These are phyloP conservation scores for Salvator merianae DNA, from an alignment of 2,113 vertebrate genomes.

Conservation along the genomic window DNA sequence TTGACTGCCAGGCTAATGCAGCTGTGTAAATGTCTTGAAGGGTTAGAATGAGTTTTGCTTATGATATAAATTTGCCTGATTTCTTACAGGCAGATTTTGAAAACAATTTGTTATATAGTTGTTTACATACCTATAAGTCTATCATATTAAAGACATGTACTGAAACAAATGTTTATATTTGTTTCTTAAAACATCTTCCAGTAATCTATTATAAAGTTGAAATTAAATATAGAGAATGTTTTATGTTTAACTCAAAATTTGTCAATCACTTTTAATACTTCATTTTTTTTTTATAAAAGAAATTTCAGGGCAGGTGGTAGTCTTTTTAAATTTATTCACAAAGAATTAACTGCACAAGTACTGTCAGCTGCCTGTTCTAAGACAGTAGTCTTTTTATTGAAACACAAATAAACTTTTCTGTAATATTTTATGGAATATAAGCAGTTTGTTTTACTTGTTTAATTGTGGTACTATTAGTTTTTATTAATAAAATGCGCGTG, in stretches of 20 bases:
- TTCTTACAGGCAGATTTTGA: constrained; percentile 87
- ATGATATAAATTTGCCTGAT: constrained; percentile 83
- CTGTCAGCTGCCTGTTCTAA: constrained; percentile 80
- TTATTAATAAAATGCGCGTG: constrained; percentile 87
- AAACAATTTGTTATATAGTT: constrained; percentile 89
- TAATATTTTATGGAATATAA: constrained; percentile 87
- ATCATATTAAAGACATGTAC: constrained; percentile 91
- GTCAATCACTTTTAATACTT: constrained; percentile 86
- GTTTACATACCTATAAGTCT: constrained; percentile 94
- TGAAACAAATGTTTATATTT: constrained; percentile 86
- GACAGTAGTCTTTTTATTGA: constrained; percentile 83
- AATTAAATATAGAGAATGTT: constrained; percentile 99
- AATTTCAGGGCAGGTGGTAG: constrained; percentile 79
- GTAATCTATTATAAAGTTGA: constrained; percentile 99
- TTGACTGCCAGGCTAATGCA: constrained; percentile 86
- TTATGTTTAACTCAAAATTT: constrained; percentile 90
- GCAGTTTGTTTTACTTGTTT: constrained; percentile 86
- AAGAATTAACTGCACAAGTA: constrained; percentile 79
- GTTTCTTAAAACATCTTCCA: constrained; percentile 90
- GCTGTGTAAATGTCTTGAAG: constrained; percentile 83
- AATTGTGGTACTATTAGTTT: constrained; percentile 85
- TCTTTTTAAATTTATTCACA: constrained; percentile 79
- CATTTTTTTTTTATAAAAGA: constrained; percentile 84
- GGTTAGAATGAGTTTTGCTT: constrained; percentile 80
- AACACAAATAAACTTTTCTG: constrained; percentile 86